Conservation (phyloP, 2,113 vertebrate genomes). For the Maylandia zebra region DNA sequence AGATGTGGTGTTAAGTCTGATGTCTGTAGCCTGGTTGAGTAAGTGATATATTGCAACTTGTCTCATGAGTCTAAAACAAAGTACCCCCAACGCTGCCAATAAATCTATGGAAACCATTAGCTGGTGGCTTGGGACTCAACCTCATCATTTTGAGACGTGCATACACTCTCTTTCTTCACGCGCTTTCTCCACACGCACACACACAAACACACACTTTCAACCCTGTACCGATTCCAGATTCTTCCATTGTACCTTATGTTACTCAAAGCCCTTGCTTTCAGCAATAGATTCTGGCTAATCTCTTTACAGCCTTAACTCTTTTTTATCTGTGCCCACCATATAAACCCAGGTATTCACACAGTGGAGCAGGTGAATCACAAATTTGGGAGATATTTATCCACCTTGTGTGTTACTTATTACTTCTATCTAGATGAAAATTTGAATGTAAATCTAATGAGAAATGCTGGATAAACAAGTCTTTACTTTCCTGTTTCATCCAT, state of each 20-base stretch:
- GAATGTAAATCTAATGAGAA: not conserved
- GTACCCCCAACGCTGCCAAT: constrained; percentile 23
- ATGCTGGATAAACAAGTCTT: not conserved
- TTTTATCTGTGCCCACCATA: constrained; percentile 24
- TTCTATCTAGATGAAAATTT: not conserved
- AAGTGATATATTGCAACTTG: constrained; percentile 37
- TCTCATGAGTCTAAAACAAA: constrained; percentile 45
- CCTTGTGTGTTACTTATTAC: not conserved
- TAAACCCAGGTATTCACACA: constrained; percentile 7
- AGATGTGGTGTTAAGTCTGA: not conserved
- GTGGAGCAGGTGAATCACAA: not conserved
- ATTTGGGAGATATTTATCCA: not conserved
- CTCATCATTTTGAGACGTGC: constrained; percentile 40
- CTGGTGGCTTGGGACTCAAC: constrained; percentile 23
- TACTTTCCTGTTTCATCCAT: not conserved
- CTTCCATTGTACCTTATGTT: not conserved
- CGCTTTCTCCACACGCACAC: not conserved
- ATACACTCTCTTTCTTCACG: not conserved
- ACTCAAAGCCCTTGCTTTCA: constrained; percentile 1
- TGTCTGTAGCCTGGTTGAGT: constrained; percentile 29
- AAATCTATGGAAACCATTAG: constrained; percentile 57
- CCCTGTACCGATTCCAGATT: not conserved
- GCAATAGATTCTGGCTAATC: constrained; percentile 31
- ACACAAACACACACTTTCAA: not conserved
- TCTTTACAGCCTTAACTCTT: constrained; percentile 5